Evolutionary conservation across 2,888 invertebrate species (phyloP), one percentile per base, ranked within the genome.

Genomic region (Merodon equestris): DNA sequence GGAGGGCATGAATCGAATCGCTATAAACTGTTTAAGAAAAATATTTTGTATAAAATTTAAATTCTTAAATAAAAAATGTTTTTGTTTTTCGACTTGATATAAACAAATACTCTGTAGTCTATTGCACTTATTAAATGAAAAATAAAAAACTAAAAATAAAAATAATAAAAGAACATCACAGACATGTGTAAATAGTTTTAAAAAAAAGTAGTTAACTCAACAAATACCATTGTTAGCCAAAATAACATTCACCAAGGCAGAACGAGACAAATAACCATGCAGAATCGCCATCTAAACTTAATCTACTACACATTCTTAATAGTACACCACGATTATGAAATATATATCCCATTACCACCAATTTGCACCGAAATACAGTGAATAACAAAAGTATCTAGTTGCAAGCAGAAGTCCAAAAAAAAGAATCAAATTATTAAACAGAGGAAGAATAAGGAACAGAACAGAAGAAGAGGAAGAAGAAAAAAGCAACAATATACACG

Each of bases 401-500:
- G 45, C 47, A 74, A 61, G 61, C 67, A 34, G 14, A 18, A 58
- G 58, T 42, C 53, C 64, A 66, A 42, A 56, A 19, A 36, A n/a
- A 51, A 18, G n/a, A n/a, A n/a, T n/a, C n/a, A n/a, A n/a, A 27
- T 27, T 27, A 27, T 27, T 27, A 27, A 27, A 27, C 3, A 27
- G 3, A 4, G 2, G 27, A 4, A 2, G 27, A 27, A 7, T 27
- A 27, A 27, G n/a, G n/a, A n/a, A 27, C 2, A 7, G 27, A 27
- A 27, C 27, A 7, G 27, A 27, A 27, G 27, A 27, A 27, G 27
- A 27, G 2, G 27, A 27, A 27, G 27, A 27, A 75, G 53, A 66
- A 75, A 19, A 54, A 70, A 79, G 60, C 68, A 72, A 60, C 56
- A 9, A 47, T 51, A 63, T 56, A 34, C 36, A n/a, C 36, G 38